Conservation (phyloP, 2,888 invertebrate species). For the Rhamnusium bicolor region DNA sequence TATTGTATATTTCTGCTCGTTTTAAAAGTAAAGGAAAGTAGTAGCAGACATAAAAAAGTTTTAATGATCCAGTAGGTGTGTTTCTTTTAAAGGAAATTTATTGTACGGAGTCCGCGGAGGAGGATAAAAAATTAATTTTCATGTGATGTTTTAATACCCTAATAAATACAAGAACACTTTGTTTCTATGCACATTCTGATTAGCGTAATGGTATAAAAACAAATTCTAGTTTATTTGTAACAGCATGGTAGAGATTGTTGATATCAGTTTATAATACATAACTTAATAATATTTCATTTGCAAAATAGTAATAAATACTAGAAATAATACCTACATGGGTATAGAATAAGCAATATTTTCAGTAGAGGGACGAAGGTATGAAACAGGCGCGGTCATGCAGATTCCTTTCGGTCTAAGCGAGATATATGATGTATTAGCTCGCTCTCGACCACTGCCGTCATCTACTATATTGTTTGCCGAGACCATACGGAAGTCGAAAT, state of each 20-base stretch:
- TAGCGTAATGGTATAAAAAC: not conserved
- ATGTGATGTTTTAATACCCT: not conserved
- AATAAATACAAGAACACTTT: not conserved
- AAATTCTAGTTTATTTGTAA: not conserved
- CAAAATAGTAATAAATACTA: no score
- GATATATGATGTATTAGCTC: no score
- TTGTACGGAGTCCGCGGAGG: not conserved
- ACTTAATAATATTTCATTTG: no score
- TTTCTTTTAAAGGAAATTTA: slow-evolving; percentile 20
- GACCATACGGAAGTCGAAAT: no score
- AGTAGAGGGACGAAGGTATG: no score
- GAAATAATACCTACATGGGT: no score
- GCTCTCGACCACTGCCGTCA: no score
- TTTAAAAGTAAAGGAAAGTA: slow-evolving; percentile 43
- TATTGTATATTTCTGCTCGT: slow-evolving; percentile 43
- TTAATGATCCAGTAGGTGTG: slow-evolving; percentile 47
- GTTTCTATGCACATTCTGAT: not conserved
- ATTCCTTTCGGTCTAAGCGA: no score
- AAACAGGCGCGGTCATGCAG: no score
- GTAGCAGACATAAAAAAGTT: slow-evolving; percentile 47
- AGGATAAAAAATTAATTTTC: not conserved
- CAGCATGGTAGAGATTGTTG: not conserved
- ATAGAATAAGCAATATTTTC: no score
- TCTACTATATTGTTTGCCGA: no score
- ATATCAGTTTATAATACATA: no score